Base-by-base conservation (phyloP, 1,140 invertebrate genomes). In the Gonioctena quinquepunctata region DNA sequence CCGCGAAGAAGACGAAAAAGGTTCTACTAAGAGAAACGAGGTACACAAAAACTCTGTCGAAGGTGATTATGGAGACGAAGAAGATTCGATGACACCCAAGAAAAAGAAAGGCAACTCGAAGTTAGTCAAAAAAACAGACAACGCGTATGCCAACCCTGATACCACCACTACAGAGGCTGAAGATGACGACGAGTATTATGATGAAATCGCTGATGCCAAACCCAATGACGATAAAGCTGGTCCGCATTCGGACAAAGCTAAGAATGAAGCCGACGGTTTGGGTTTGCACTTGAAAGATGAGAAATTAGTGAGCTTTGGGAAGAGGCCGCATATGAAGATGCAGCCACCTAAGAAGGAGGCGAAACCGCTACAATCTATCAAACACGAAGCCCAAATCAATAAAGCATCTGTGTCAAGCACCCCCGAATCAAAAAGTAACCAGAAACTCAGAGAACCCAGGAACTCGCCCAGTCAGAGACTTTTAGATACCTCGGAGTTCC, bases 1-100 rank as follows among this genome's bases (percentile, higher is more conserved):
- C 13, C 19, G 21, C 23, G 63, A 49, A 25, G 42, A 50, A 8
- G 48, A 6, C n/a, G 21, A 21, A 16, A 21, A 42, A 7, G 25
- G 16, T 8, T 25, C 63, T 23, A 19, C 63, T 3, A 28, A 66
- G 26, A 13, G 26, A 23, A n/a, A 28, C 16, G 13, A 28, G n/a
- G 4, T 54, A 6, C 28, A 66, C 6, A 74, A 74, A 63, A 74
- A 74, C 13, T 57, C 52, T 33, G 61, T 65, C 2, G 71, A 73
- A 49, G 71, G 67, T 6, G 72, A 74, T 16, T 74, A 74, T 28
- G 63, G 61, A 11, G 72, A 74, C 13, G 72, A 74, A 62, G 72
- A 74, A 48, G 72, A 74, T 42, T 61, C 66, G 2, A 23, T 61
- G 13, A 54, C 62, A 13, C 4, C 19, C 11, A 60, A 66, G 25